Evolutionary conservation across 2,888 invertebrate genomes (phyloP), one percentile per base, ranked within the genome.

Genomic region (Nezara viridula): DNA sequence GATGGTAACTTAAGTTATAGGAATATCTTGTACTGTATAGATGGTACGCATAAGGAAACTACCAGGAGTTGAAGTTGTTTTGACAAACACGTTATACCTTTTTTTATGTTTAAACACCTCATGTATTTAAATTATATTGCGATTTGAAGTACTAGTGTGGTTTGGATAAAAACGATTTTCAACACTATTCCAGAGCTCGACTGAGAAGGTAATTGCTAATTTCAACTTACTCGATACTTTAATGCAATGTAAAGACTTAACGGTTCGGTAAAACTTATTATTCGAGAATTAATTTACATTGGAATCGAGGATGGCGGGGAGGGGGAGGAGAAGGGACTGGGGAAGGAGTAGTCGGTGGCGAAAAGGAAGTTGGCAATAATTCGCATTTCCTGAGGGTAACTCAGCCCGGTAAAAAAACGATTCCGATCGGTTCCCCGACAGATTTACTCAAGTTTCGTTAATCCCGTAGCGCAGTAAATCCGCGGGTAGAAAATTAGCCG

Each of bases 371-470:
- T 81, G 16, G 44, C 81, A 44, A 81, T 81, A 81, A 81, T 81
- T 81, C 81, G 24, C 81, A 81, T 47, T 81, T 47, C 81, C 81
- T 73, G 66, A 37, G 66, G 32, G 66, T 73, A 73, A 32, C 66
- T 81, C 81, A 44, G n/a, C 81, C 81, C 1, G n/a, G n/a, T 44
- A n/a, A 81, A 81, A 73, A 81, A 81, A 12, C 44, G 44, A 4
- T 44, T 44, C 44, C 44, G 81, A 81, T 81, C 81, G 81, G 81
- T 44, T 44, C 81, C n/a, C 44, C 81, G 81, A 24, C 44, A 81
- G 81, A 81, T 81, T 81, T 81, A 81, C 81, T 81, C 40, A 44
- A 81, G 81, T 81, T 81, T 81, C 81, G 81, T 47, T 81, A 81
- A 81, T 81, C 81, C 81, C 81, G 14, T 9, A 81, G 24, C 40